A percentile compares a stretch with the other conserved stretches of the same genome.
These are phyloP conservation scores for Hyaena hyaena DNA, from an alignment of 2,113 vertebrate genomes.

Conservation along the genomic window DNA sequence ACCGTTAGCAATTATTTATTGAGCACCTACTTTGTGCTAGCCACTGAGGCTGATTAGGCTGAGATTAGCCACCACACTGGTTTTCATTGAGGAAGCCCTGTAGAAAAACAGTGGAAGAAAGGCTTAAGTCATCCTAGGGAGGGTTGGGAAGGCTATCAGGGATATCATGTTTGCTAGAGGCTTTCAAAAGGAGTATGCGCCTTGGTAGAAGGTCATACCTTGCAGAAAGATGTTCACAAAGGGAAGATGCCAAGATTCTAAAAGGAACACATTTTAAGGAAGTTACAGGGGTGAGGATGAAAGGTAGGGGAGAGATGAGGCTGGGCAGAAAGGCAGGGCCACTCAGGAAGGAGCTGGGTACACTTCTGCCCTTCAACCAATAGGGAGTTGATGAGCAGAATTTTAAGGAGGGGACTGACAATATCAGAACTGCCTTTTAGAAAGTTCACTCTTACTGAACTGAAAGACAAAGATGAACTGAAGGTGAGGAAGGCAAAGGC, in stretches of 20 bases:
- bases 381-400: neutral
- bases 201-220: neutral
- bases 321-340: neutral
- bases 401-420: neutral
- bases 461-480: neutral
- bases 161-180: neutral
- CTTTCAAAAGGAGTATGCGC: neutral
- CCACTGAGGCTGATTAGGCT: neutral
- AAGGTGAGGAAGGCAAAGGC: neutral
- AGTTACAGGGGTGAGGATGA: neutral
- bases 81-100: neutral
- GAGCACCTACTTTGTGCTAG: neutral
- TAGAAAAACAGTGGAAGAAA: neutral
- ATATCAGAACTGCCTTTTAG: neutral
- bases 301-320: neutral
- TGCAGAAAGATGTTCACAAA: conserved; percentile 7
- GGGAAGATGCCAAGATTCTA: neutral
- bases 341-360: neutral
- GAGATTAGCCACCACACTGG: neutral
- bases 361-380: neutral
- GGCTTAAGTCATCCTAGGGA: neutral
- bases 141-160: neutral
- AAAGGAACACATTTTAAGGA: neutral
- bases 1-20: neutral
- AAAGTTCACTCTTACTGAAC: neutral